Evolutionary conservation across 2,797 vertebrate genomes (phyloP).

Genomic region (Florisuga fusca): DNA sequence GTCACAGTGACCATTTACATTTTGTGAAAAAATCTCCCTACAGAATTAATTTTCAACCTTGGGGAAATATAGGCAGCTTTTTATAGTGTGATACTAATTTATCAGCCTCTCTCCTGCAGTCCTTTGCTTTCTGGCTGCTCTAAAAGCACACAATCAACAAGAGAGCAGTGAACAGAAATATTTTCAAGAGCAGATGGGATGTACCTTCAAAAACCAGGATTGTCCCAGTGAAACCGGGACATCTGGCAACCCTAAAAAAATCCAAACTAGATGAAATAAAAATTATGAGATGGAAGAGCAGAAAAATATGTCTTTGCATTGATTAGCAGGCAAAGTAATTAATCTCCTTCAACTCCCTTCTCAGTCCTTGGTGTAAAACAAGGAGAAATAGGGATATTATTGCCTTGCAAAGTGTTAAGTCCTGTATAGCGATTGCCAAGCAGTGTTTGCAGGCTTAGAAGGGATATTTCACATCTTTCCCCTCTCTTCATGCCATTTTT

Average conservation of each 20-base stretch:
- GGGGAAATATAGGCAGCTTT: conserved; percentile 61
- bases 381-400: conserved; percentile 55
- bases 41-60: conserved; percentile 63
- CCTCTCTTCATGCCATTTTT: background rate
- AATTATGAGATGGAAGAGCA: conserved; percentile 77
- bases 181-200: conserved; percentile 82
- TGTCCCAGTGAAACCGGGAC: conserved; percentile 81
- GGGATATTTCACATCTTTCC: background rate
- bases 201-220: conserved; percentile 78
- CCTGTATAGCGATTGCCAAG: conserved; percentile 51
- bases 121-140: conserved; percentile 71
- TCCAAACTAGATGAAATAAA: conserved; percentile 79
- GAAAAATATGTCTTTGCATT: conserved; percentile 81
- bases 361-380: conserved; percentile 69
- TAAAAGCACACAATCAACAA: conserved; percentile 73
- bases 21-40: conserved; percentile 50
- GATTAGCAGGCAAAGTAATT: conserved; percentile 78
- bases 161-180: conserved; percentile 79
- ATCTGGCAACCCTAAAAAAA: conserved; percentile 82
- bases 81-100: conserved; percentile 75
- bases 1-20: conserved; percentile 32
- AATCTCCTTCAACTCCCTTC: conserved; percentile 76
- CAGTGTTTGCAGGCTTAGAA: conserved; percentile 56
- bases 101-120: conserved; percentile 71
- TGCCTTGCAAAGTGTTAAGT: conserved; percentile 54